Base-by-base conservation (phyloP, 1,140 invertebrate species). In the Mactra quadrangularis region DNA sequence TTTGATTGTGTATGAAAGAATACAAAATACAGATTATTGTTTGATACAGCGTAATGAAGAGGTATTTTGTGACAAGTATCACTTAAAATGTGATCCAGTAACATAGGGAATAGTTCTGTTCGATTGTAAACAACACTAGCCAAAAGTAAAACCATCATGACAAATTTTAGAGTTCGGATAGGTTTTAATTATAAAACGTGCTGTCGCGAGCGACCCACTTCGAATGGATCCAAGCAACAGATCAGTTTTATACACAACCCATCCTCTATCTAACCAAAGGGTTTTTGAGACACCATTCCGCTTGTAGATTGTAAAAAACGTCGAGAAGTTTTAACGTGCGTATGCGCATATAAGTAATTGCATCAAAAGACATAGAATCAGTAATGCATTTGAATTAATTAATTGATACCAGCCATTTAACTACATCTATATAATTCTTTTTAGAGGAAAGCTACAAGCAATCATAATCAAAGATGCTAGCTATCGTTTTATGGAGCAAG, bases 21-120 rank as follows among this genome's bases (percentile, higher is more conserved):
- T 11, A n/a, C 50, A 35, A n/a, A n/a, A n/a, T n/a, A n/a, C n/a
- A n/a, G n/a, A n/a, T n/a, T n/a, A n/a, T n/a, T n/a, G n/a, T n/a
- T n/a, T n/a, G n/a, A n/a, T n/a, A 22, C 33, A 33, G 70, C 70
- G 38, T 72, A 72, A 72, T 72, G 70, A 38, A 72, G 19, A 55
- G 70, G 35, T n/a, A 57, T 41, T 57, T 29, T 55, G 3, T 3
- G 17, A 57, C 70, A 72, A 19, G 19, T 72, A 47, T 72, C 70
- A 4, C 31, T 7, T n/a, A 0, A 1, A 35, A 72, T 22, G 0
- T 57, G 35, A 11, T 38, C 19, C 3, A 9, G 2, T 11, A 72
- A 0, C n/a, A 57, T 27, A 35, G 50, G 50, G 1, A 53, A 45
- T 33, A 72, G 50, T 29, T 72, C 52, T 1, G 70, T 55, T 2